Base-by-base conservation (phyloP, 2,888 invertebrate species). In the Tetranychus piercei region DNA sequence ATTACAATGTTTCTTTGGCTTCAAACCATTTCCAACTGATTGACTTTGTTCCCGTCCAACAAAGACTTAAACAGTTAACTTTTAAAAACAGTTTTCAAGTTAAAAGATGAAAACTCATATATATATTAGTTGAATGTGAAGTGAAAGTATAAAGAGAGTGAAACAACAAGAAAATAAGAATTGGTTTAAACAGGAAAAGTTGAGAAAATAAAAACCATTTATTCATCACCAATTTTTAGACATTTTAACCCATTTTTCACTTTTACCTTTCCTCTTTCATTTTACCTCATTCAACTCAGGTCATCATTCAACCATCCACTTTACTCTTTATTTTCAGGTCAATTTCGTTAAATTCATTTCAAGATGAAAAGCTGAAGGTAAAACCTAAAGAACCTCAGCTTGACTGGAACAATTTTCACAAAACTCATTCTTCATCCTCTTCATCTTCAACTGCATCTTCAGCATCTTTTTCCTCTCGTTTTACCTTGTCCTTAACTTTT, bases 191-290 rank as follows among this genome's bases (percentile, higher is more conserved):
- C 34, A 34, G 34, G 34, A 34, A 34, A 34, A 34, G 34, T 34
- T 34, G 55, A 55, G 9, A 15, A 55, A 55, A 55, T 15, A 55
- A 55, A 55, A 55, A 55, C 55, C 55, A 55, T 55, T 55, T 55
- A 55, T 55, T 55, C 55, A 55, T 55, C 55, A 20, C 69, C 69
- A 69, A 23, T 69, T 69, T 69, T 69, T 18, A 69, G 20, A 23
- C 69, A 69, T 69, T 18, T 22, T 69, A 23, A 69, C 34, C 69
- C 20, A 69, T 69, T 69, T 69, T 69, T 69, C 69, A 23, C 69
- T 69, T 69, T 5, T 69, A n/a, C 69, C 11, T 69, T 69, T 69
- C 22, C 4, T 1, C 18, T 55, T 55, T 7, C 7, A 9, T 9
- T 15, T 9, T 15, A 15, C 55, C 9, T 55, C 55, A 55, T 55